These are phyloP conservation scores for Antheraea assamensis DNA, from an alignment of 2,888 invertebrate genomes.

Conservation along the genomic window DNA sequence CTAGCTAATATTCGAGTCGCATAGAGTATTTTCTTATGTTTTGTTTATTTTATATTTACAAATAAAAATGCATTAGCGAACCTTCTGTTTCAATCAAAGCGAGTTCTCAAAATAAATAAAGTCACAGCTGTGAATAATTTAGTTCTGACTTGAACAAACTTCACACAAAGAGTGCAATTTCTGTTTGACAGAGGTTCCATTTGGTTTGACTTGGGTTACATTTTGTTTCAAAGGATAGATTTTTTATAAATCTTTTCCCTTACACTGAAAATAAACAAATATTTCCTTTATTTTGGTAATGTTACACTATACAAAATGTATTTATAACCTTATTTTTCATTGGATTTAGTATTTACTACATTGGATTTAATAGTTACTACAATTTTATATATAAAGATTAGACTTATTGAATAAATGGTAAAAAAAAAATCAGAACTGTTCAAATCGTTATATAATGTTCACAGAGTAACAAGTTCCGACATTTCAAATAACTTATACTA, in stretches of 20 bases:
- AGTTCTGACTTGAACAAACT: conserved; percentile 6
- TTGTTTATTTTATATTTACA: not conserved
- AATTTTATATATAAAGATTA: too few relatives aligned
- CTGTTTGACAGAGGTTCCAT: not conserved
- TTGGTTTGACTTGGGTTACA: conserved; percentile 4
- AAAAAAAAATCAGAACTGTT: too few relatives aligned
- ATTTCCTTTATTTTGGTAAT: not conserved
- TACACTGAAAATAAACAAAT: not conserved
- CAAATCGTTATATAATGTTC: too few relatives aligned
- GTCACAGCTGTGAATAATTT: conserved; percentile 11
- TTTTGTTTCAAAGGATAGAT: conserved; percentile 3
- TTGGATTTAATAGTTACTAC: too few relatives aligned
- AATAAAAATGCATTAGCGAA: not conserved
- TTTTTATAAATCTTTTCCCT: not conserved
- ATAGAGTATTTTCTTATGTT: not conserved
- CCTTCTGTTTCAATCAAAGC: not conserved
- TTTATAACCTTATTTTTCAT: not conserved
- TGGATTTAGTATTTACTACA: not conserved
- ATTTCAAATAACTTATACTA: too few relatives aligned
- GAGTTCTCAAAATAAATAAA: not conserved
- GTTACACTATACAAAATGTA: not conserved
- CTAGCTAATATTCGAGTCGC: too few relatives aligned
- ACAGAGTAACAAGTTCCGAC: too few relatives aligned
- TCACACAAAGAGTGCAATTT: conserved; percentile 11
- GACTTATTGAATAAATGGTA: too few relatives aligned